Evolutionary conservation across 2,888 invertebrate species (phyloP).

Genomic region (Clunio marinus): DNA sequence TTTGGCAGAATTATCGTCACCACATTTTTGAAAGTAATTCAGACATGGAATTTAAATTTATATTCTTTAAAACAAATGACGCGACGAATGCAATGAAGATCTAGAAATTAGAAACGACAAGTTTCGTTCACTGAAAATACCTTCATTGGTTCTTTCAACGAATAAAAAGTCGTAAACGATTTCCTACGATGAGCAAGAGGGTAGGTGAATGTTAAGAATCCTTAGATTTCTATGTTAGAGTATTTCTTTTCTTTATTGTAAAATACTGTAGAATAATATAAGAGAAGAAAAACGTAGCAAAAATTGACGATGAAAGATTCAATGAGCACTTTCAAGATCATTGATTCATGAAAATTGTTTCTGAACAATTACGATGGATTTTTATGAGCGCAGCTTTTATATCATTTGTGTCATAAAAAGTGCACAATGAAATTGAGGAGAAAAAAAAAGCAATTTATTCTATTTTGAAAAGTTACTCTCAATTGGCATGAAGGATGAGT

Average conservation of each 20-base stretch:
- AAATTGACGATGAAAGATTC: neutral
- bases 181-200: too few relatives aligned
- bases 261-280: too few relatives aligned
- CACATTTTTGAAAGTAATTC: too few relatives aligned
- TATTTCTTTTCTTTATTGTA: too few relatives aligned
- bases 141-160: too few relatives aligned
- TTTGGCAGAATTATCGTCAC: conserved; percentile 8
- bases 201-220: too few relatives aligned
- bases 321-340: neutral
- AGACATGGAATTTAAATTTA: too few relatives aligned
- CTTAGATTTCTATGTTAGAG: too few relatives aligned
- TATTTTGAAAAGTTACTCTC: neutral
- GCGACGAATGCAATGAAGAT: neutral
- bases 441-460: neutral
- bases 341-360: conserved; percentile 12
- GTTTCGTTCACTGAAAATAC: too few relatives aligned
- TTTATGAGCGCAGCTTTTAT: neutral
- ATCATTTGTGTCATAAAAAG: conserved; percentile 11
- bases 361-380: conserved; percentile 1
- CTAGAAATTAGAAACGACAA: too few relatives aligned
- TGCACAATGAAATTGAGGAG: neutral
- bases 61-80: neutral
- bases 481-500: neutral
- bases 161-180: too few relatives aligned
- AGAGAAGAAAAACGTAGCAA: neutral